A percentile compares a stretch with the other conserved stretches of the same genome.
phyloP scores from a whole-genome alignment of 2,888 invertebrate genomes.

The Cremastinae sp. region DNA sequence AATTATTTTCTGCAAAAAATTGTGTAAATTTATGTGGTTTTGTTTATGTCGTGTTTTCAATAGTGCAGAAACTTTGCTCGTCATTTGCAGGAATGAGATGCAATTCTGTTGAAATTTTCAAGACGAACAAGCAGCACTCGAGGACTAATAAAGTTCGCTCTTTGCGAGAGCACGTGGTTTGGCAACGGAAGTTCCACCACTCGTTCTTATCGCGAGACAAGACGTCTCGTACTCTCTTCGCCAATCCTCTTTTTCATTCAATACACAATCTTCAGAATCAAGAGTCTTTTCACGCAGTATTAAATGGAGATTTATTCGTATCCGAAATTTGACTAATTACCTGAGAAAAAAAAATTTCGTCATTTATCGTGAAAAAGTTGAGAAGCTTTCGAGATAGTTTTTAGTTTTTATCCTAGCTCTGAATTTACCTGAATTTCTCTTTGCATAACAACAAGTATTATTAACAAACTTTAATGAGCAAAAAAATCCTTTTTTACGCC shows the following conservation, averaged over 20 bases:
- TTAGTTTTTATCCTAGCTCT: no score
- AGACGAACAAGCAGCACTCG: slow-evolving; percentile 8
- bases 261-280: slow-evolving; percentile 33
- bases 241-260: slow-evolving; percentile 46
- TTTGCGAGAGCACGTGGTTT: slow-evolving; percentile 49
- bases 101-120: slow-evolving; percentile 32
- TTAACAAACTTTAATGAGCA: no score
- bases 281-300: slow-evolving; percentile 29
- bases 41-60: no score
- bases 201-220: slow-evolving; percentile 43
- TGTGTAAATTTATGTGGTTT: no score
- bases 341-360: not conserved
- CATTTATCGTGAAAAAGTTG: not conserved
- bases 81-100: not conserved
- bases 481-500: no score
- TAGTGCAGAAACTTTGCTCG: no score
- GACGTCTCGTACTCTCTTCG: slow-evolving; percentile 6
- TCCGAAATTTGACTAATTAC: slow-evolving; percentile 22
- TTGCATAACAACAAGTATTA: no score
- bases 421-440: no score
- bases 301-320: slow-evolving; percentile 27
- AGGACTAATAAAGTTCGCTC: slow-evolving; percentile 45
- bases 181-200: not conserved
- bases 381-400: slow-evolving; percentile 2
- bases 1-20: no score